Evolutionary conservation across 2,113 vertebrate genomes (phyloP), one percentile per base, ranked within the genome.

Genomic region (Malurus melanocephalus): DNA sequence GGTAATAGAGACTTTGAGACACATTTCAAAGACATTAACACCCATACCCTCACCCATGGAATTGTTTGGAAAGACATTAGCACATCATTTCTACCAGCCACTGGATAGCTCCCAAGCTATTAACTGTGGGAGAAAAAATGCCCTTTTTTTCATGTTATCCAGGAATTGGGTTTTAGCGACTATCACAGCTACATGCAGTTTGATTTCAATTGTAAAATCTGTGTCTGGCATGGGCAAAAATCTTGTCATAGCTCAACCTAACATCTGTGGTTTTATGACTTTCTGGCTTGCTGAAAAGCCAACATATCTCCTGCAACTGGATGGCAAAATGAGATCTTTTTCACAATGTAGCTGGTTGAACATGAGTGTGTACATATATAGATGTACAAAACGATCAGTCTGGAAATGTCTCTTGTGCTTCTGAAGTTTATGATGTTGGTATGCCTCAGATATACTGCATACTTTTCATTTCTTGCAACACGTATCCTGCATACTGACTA

Each of bases 291-390:
- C 16, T 66, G 27, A 30, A 69, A 89, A 81, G 4, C 17, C 38
- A 61, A 53, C 21, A 7, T 57, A 2, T 28, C 27, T 66, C n/a
- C 40, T 79, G 20, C 17, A 72, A 38, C 43, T 51, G 40, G 48
- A 46, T 0, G 5, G 24, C 3, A 3, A 10, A 22, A 35, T 7
- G 48, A n/a, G 11, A 6, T 42, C 24, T 71, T 89, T 72, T 45
- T 35, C 3, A 1, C 22, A 32, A 10, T 23, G 19, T 1, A 59
- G 28, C 5, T 32, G 27, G 15, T n/a, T 13, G 2, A 28, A 11
- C 35, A 21, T 32, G 7, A 35, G 23, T 89, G 14, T 65, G 5
- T 43, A 5, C 33, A 5, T 45, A 7, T 4, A 16, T 3, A 16
- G 20, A 7, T 48, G 9, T 10, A 16, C 11, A n/a, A 5, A 38